Evolutionary conservation across 2,797 vertebrate genomes (phyloP), one percentile per base, ranked within the genome.

Genomic region (Cyclopterus lumpus): DNA sequence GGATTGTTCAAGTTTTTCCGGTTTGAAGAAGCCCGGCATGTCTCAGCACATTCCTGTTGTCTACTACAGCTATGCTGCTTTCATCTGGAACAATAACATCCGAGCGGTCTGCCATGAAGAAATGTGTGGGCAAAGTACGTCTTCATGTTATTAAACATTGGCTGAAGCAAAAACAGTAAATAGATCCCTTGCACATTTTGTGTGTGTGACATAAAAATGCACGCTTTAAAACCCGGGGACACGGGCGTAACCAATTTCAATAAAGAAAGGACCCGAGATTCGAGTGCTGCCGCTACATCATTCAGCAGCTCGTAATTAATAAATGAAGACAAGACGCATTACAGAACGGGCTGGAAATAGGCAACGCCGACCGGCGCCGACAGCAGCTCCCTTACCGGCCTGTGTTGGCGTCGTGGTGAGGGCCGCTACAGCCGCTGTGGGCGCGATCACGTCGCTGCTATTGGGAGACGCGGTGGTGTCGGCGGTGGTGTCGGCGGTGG

Each of bases 351-450:
- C 82, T 32, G 46, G 73, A 86, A 83, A 74, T 63, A 77, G 76
- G 20, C 30, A n/a, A 67, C 9, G 32, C 16, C 14, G 14, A 24
- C 51, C 0, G 46, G 63, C 36, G 28, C 46, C 44, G 40, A 44
- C 1, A 18, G 4, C 1, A 12, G 11, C 40, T 61, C 73, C 75
- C 91, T 88, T 86, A 95, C 94, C 91, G 6, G 93, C 67, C 36
- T 73, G 86, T n/a, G 91, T 82, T 16, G 93, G 80, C 62, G 86
- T 24, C 0, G 82, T 51, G 67, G 60, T 26, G 30, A 59, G 34
- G 3, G 82, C n/a, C 7, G 76, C 8, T 0, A 75, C 30, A 0
- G 40, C 32, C 3, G 46, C 10, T 2, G 66, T 42, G 14, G 82
- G 26, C 1, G 72, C 11, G 77, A 1, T 20, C 71, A 48, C 79